Percentiles rank a stretch among this genome's conserved stretches.
Evolutionary conservation across 2,888 invertebrate genomes (phyloP).

Genomic region (Eilema depressum): DNA sequence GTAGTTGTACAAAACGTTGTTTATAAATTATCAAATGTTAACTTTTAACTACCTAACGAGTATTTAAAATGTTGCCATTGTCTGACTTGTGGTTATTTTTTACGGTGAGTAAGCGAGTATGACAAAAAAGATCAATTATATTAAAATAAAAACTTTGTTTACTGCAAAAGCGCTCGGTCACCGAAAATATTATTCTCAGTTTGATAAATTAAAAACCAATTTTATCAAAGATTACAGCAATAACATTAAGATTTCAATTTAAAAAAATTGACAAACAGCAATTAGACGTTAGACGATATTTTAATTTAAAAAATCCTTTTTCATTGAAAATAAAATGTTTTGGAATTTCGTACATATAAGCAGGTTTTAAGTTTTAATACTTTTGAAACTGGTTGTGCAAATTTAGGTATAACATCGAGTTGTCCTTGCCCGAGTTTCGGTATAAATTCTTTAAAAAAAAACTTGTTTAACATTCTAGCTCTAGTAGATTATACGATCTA

Average conservation of each 20-base stretch:
- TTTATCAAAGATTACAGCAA: neutral
- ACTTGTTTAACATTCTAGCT: neutral
- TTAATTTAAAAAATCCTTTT: slow-evolving; percentile 5
- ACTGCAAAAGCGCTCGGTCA: neutral
- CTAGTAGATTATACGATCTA: neutral
- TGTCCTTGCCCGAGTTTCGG: slow-evolving; percentile 50
- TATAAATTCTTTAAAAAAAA: slow-evolving; percentile 20
- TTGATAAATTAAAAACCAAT: neutral
- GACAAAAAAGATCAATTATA: neutral
- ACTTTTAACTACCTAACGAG: neutral
- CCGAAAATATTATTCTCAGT: neutral
- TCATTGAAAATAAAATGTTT: slow-evolving; percentile 3
- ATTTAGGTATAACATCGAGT: slow-evolving; percentile 34
- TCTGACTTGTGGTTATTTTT: neutral
- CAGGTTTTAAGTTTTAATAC: slow-evolving; percentile 25
- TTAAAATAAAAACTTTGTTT: neutral
- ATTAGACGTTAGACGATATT: neutral
- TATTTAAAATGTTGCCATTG: neutral
- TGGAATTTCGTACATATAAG: slow-evolving; percentile 10
- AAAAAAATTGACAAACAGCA: neutral
- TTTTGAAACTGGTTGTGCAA: slow-evolving; percentile 41
- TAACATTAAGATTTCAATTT: neutral
- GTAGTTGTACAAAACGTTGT: no score
- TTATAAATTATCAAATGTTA: neutral
- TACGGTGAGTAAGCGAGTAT: neutral